Percentiles rank a stretch among this genome's conserved stretches.
phyloP scores from a whole-genome alignment of 2,113 vertebrate species.

The Nettapus auritus region DNA sequence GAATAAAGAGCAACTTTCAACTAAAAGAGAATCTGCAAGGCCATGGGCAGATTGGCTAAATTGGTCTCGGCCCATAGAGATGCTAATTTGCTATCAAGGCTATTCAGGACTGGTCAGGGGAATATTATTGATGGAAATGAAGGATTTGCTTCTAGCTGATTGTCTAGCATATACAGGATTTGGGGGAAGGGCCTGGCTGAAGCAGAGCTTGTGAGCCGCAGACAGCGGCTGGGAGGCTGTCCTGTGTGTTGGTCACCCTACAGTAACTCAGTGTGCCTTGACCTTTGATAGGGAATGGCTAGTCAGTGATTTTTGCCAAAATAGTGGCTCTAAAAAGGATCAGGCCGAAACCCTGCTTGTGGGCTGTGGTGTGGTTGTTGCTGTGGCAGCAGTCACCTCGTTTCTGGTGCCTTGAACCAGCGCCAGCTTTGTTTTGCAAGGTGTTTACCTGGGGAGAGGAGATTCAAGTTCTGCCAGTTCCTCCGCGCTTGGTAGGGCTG shows the following conservation, averaged over 20 bases:
- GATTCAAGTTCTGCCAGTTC: conserved; percentile 52
- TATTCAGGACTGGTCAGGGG: conserved; percentile 59
- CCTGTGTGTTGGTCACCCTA: neutral
- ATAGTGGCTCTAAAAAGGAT: neutral
- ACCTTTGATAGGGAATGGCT: neutral
- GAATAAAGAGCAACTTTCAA: neutral
- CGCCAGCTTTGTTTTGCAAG: neutral
- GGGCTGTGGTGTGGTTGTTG: neutral
- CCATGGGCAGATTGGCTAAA: neutral
- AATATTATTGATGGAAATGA: conserved; percentile 65
- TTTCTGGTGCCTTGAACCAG: neutral
- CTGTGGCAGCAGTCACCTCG: neutral
- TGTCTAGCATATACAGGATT: conserved; percentile 25
- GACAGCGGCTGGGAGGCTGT: neutral
- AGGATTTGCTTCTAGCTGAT: conserved; percentile 53
- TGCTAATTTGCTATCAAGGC: conserved; percentile 49
- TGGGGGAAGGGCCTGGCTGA: conserved; percentile 56
- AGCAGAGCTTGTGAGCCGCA: neutral
- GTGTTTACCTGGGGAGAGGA: conserved; percentile 23
- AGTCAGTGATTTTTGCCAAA: neutral
- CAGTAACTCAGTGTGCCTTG: neutral
- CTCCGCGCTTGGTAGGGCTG: neutral
- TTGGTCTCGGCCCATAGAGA: conserved; percentile 24
- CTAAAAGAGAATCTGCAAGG: neutral
- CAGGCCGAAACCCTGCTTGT: neutral